Evolutionary conservation across 2,113 vertebrate species (phyloP), one percentile per base, ranked within the genome.

Genomic region (Gobius niger): DNA sequence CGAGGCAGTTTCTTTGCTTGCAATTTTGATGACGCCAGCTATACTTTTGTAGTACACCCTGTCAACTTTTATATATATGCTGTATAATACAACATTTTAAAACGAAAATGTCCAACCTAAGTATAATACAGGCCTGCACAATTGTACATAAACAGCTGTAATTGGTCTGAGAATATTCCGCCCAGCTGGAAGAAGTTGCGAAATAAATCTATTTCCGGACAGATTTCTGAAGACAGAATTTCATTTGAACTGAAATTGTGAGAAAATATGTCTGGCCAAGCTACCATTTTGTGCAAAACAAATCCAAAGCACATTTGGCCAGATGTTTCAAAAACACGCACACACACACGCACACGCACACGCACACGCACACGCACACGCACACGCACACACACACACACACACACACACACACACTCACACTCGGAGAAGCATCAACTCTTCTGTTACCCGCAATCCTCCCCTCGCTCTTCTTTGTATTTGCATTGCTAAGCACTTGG

Each of bases 401-500:
- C 52, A 46, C 7, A 46, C 7, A 46, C 2, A 46, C 7, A 46
- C 7, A 46, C 7, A 46, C 2, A 46, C 7, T 1, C 44, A 49
- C 13, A 19, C 52, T 1, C 10, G 12, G 19, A 59, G 56, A 59
- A 8, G 34, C 24, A 14, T 41, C 15, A 1, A 41, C 44, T 44
- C 46, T 15, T 56, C 70, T 44, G 8, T 40, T 72, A 59, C 69
- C 53, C 41, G 46, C 64, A 16, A 14, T 14, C 47, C 46, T 10
- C 54, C 64, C 16, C 44, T 67, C 54, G 16, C 41, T 67, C 16
- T 16, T 61, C 74, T 76, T 82, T 75, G 60, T 78, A 70, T 86
- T 85, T 82, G 76, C 75, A 63, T 70, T 68, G 61, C 75, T 79
- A 84, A 88, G 63, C 77, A 65, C 71, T 80, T 85, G 73, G 68